Conservation (phyloP, 2,888 invertebrate species). For the Caenorhabditis wallacei region DNA sequence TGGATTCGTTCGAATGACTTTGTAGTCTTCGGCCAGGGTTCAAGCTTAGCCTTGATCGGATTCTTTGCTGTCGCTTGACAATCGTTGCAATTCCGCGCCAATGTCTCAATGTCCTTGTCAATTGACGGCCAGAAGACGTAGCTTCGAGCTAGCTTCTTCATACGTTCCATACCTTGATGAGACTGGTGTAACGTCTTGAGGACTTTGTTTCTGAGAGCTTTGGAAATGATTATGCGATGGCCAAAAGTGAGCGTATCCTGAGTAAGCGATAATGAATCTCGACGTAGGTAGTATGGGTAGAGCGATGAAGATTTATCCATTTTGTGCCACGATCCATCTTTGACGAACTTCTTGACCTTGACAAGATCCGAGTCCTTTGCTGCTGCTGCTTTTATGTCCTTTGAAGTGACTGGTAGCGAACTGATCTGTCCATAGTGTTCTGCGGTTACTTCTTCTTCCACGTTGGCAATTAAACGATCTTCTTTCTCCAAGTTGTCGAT, state of each 20-base stretch:
- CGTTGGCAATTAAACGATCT: neutral
- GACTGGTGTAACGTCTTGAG: slow-evolving; percentile 76
- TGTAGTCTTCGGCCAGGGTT: slow-evolving; percentile 79
- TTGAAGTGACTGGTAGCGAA: no score
- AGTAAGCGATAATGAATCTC: slow-evolving; percentile 8
- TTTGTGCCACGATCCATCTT: slow-evolving; percentile 19
- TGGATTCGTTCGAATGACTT: slow-evolving; percentile 84
- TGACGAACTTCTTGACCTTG: no score
- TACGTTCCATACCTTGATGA: slow-evolving; percentile 78
- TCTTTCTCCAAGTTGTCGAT: slow-evolving; percentile 39
- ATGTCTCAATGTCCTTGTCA: slow-evolving; percentile 69
- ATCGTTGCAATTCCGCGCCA: slow-evolving; percentile 64
- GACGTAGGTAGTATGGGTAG: neutral
- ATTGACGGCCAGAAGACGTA: slow-evolving; percentile 80
- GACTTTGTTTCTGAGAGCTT: slow-evolving; percentile 60
- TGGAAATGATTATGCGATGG: slow-evolving; percentile 77
- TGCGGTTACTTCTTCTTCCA: no score
- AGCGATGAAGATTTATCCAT: slow-evolving; percentile 22
- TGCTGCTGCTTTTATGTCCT: no score
- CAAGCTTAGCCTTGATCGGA: slow-evolving; percentile 71
- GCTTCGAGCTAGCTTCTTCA: slow-evolving; percentile 78
- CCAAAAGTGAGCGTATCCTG: slow-evolving; percentile 36
- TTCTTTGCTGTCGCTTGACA: slow-evolving; percentile 68
- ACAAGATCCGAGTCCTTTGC: no score
- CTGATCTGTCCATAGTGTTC: no score